Base-by-base conservation (phyloP, 2,113 vertebrate genomes). In the Pycnonotus jocosus region DNA sequence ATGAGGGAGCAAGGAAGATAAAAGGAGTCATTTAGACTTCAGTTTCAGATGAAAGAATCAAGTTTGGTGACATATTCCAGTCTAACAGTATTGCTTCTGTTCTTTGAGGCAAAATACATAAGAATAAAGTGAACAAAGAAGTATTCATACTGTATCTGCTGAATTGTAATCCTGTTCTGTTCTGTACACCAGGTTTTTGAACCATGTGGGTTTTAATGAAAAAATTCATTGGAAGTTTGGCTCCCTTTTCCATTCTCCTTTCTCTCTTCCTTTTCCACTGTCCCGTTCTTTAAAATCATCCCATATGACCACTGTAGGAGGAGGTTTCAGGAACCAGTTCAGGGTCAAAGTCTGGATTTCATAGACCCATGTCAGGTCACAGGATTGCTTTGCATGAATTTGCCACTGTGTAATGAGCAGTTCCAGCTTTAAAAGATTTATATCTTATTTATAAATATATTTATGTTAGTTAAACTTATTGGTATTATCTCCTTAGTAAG, bases 1-100 rank as follows among this genome's bases (percentile, higher is more conserved):
- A 53, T 3, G 21, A 94, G 96, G 90, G 95, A 96, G 81, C 92
- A 81, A 90, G 69, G 81, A 93, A 95, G 96, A 98, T 97, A 97
- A 98, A 98, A 98, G 96, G 94, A 97, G 95, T 96, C 58, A 93
- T 97, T 98, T 92, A 96, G 90, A 76, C 85, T 94, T 97, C 5
- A 2, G 73, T 97, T 97, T 96, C 92, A 95, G 95, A 97, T 95
- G 76, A 97, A 97, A 96, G 87, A 94, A 81, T 95, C 50, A 76
- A 96, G 81, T 83, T 95, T 92, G 79, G 76, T 92, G 91, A 97
- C 97, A 92, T 88, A 93, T 95, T 97, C 81, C 51, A 62, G 81
- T 79, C 42, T 88, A 96, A 97, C 95, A 97, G 79, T 97, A 68
- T 88, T 64, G 70, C 92, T 96, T 96, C 92, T 96, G 90, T 95